Evolutionary conservation across 2,113 vertebrate species (phyloP).

Genomic region (Damaliscus lunatus): DNA sequence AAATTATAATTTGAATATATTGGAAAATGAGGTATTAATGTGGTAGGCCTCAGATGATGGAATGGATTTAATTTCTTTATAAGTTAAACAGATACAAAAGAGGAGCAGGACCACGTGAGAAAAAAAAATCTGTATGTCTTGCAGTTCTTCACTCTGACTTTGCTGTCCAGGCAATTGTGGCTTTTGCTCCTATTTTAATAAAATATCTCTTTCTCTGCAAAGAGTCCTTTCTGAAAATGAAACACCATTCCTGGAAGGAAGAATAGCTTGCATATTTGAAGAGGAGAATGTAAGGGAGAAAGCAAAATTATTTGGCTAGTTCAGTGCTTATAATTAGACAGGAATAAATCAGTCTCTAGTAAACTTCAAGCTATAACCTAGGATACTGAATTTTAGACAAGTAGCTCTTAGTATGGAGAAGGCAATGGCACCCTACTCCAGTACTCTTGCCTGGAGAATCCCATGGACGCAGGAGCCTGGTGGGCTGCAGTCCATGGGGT

Average conservation of each 20-base stretch:
- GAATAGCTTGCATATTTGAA: background rate
- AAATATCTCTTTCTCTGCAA: background rate
- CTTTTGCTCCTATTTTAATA: constrained; percentile 39
- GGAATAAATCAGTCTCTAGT: background rate
- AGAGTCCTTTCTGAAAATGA: constrained; percentile 25
- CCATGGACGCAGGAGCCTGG: too few species aligned
- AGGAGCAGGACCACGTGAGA: background rate
- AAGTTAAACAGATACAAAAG: constrained; percentile 12
- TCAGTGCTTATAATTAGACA: background rate
- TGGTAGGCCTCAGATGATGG: background rate
- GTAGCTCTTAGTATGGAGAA: background rate
- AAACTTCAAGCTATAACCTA: constrained; percentile 10
- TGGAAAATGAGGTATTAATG: background rate
- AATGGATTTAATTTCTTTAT: constrained; percentile 1
- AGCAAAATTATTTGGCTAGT: constrained; percentile 18
- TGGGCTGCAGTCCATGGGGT: too few species aligned
- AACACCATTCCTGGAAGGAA: background rate
- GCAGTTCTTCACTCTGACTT: background rate
- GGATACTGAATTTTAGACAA: background rate
- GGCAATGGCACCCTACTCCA: too few species aligned
- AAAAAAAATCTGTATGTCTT: background rate
- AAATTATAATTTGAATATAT: constrained; percentile 34
- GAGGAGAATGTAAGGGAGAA: background rate
- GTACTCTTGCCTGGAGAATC: too few species aligned
- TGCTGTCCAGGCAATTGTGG: background rate